Base-by-base conservation (phyloP, 1,140 invertebrate species). In the Trichomalopsis sarcophagae region DNA sequence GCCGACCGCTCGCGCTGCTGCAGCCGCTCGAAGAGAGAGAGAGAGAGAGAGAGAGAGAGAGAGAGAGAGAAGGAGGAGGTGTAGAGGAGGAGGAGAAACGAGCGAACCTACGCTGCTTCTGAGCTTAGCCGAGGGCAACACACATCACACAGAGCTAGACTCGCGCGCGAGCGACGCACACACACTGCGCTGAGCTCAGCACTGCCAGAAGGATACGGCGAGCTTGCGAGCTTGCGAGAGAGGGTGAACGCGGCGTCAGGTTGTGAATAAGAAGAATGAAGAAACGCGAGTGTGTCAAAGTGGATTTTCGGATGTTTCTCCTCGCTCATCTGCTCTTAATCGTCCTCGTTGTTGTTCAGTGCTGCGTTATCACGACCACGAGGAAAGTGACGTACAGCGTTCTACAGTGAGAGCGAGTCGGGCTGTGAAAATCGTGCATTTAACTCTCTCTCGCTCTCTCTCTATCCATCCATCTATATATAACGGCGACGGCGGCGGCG, bases 1-100 rank as follows among this genome's bases (percentile, higher is more conserved):
- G 92, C 92, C 92, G 91, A 92, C 92, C 89, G 90, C 91, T 92
- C 90, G 86, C 91, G 90, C 88, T 88, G 36, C 27, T 74, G 27
- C 76, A n/a, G 10, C 50, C 62, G 62, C 74, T 44, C 68, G n/a
- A 36, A 40, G 71, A 2, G n/a, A 14, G 66, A 40, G 68, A 27
- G 69, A 69, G 5, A 71, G 23, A 73, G 47, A 14, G 14, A 36
- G 69, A 27, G 27, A 27, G 27, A 40, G 71, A 2, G 30, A 14
- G 36, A 40, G 68, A 27, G 69, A 69, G 5, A 71, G 23, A 73
- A 71, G n/a, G 14, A 36, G 69, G 44, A 62, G 5, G 44, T 44
- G 78, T 23, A 36, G 33, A 23, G 23, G 50, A 23, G 76, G 5
- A 13, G 27, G 14, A 33, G 50, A 62, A 6, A 14, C 14, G 50